These are phyloP conservation scores for Drosophila silvestris DNA, from an alignment of 2,888 invertebrate genomes.

Conservation along the genomic window DNA sequence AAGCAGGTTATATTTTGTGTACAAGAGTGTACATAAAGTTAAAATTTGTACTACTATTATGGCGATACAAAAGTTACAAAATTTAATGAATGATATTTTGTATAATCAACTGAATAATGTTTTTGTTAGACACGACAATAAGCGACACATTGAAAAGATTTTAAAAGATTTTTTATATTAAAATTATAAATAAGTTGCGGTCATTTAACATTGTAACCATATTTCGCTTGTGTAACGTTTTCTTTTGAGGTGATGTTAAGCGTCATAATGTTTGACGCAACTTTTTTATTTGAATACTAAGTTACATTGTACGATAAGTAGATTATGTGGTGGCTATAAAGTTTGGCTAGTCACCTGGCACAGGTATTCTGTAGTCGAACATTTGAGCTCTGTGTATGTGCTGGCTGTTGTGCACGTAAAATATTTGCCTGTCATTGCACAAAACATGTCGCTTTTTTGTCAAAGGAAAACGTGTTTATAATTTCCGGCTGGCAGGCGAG, in stretches of 20 bases:
- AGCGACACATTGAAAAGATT: neutral
- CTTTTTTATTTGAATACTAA: neutral
- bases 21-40: neutral
- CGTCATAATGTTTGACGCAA: neutral
- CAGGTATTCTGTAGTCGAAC: constrained; percentile 32
- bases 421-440: constrained; percentile 77
- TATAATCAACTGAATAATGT: neutral
- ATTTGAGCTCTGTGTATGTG: constrained; percentile 14
- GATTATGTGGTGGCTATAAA: neutral
- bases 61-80: neutral
- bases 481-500: constrained; percentile 53
- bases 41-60: neutral
- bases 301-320: neutral
- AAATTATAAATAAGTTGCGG: neutral
- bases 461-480: constrained; percentile 67
- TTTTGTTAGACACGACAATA: neutral
- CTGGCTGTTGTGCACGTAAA: constrained; percentile 71
- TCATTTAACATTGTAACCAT: neutral
- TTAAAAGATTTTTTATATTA: neutral
- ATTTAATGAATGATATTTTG: neutral
- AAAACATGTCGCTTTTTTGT: constrained; percentile 51
- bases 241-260: neutral
- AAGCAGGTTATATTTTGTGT: neutral
- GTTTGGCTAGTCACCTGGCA: neutral
- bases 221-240: neutral